Conservation (phyloP, 1,140 invertebrate species). For the Pachyrhynchus sulphureomaculatus region DNA sequence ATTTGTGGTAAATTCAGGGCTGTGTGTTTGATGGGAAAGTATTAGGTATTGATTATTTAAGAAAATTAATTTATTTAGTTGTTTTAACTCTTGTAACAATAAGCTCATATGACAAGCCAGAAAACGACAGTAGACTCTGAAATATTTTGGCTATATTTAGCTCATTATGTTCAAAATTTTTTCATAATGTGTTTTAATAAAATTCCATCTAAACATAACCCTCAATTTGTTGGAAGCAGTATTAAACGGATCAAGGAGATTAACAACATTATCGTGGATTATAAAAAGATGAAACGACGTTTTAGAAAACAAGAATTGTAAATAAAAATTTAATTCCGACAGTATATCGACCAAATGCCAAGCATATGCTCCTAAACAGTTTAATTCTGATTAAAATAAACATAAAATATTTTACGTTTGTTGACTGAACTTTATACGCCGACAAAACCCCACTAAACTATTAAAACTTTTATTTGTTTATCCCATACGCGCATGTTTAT, state of each 20-base stretch:
- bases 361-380: slow-evolving; percentile 24
- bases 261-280: background rate
- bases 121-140: background rate
- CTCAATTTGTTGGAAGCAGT: slow-evolving; percentile 19
- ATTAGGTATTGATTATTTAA: too few species aligned
- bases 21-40: too few species aligned
- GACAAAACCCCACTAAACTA: slow-evolving; percentile 41
- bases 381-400: slow-evolving; percentile 32
- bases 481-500: slow-evolving; percentile 37
- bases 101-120: too few species aligned
- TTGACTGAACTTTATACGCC: slow-evolving; percentile 38
- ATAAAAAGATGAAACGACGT: slow-evolving; percentile 12
- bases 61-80: too few species aligned
- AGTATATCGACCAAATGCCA: slow-evolving; percentile 29
- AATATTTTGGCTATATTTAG: background rate
- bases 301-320: background rate
- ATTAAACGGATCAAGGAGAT: too few species aligned
- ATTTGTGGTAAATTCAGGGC: too few species aligned
- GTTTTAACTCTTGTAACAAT: too few species aligned
- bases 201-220: background rate
- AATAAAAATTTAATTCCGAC: slow-evolving; percentile 22
- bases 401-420: slow-evolving; percentile 42
- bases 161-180: too few species aligned
- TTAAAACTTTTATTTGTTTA: slow-evolving; percentile 46
- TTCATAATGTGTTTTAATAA: background rate